These are phyloP conservation scores for Drosophila ohnishii DNA, from an alignment of 1,140 invertebrate species.

Conservation along the genomic window DNA sequence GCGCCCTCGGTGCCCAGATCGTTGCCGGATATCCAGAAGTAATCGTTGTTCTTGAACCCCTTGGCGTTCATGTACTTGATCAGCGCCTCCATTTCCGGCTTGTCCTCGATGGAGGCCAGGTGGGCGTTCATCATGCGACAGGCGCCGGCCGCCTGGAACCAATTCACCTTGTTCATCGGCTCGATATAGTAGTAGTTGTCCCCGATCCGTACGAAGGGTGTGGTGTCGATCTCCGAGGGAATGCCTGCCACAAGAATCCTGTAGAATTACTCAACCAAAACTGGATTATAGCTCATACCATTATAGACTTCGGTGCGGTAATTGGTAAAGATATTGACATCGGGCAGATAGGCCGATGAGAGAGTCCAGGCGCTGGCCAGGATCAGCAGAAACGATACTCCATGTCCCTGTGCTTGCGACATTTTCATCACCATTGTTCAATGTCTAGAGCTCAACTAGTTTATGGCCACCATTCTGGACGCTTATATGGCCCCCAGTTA, in stretches of 20 bases:
- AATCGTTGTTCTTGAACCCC: conserved; percentile 67
- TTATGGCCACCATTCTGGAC: not conserved
- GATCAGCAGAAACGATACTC: conserved; percentile 22
- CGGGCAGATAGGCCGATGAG: conserved; percentile 45
- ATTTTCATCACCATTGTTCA: not conserved
- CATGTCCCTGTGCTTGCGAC: not conserved
- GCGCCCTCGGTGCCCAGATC: conserved; percentile 69
- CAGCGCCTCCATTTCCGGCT: conserved; percentile 66
- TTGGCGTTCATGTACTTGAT: conserved; percentile 63
- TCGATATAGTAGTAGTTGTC: conserved; percentile 73
- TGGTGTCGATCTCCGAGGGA: conserved; percentile 65
- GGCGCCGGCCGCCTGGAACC: conserved; percentile 68
- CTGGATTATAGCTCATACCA: conserved; percentile 28
- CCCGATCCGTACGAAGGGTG: conserved; percentile 63
- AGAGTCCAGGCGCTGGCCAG: conserved; percentile 26
- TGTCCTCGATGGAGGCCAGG: conserved; percentile 67
- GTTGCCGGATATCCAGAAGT: conserved; percentile 71
- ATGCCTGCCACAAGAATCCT: conserved; percentile 31
- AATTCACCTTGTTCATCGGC: conserved; percentile 67
- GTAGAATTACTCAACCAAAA: not conserved
- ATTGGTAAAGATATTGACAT: conserved; percentile 70
- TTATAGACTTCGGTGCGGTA: conserved; percentile 71
- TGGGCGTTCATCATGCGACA: conserved; percentile 75
- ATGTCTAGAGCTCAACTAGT: conserved; percentile 8
- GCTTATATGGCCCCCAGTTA: conserved; percentile 15